phyloP scores from a whole-genome alignment of 2,888 invertebrate species.

The Sepiola atlantica region DNA sequence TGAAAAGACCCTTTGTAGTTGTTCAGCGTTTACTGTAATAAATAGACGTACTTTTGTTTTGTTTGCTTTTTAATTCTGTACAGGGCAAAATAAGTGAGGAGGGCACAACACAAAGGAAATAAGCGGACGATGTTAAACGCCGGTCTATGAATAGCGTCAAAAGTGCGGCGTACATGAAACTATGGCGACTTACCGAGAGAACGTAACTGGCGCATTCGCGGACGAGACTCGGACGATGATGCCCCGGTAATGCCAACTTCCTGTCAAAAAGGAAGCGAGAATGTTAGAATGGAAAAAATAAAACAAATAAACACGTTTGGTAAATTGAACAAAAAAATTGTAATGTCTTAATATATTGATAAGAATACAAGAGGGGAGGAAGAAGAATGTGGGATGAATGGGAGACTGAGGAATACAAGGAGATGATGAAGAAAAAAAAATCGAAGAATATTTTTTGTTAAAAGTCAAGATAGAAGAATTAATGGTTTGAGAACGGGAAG shows the following conservation, averaged over 20 bases:
- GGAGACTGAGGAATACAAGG: no score
- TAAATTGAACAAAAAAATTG: not conserved
- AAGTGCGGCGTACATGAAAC: not conserved
- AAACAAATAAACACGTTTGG: not conserved
- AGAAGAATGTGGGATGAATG: no score
- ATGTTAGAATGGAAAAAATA: not conserved
- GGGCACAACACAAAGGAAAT: not conserved
- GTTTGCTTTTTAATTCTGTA: not conserved
- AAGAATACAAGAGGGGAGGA: no score
- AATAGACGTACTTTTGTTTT: no score
- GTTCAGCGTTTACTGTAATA: not conserved
- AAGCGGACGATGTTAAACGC: not conserved
- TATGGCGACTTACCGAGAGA: not conserved
- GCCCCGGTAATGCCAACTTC: conserved; percentile 20
- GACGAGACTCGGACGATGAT: not conserved
- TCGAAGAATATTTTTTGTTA: no score
- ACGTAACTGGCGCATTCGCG: not conserved
- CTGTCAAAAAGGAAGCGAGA: not conserved
- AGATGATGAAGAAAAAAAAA: no score
- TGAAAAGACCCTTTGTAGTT: not conserved
- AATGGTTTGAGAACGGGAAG: no score
- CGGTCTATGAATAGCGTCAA: not conserved
- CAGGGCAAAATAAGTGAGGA: no score
- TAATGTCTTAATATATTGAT: not conserved
- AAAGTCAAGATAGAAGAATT: no score